Conservation (phyloP, 2,888 invertebrate species). For the Thyatira batis region DNA sequence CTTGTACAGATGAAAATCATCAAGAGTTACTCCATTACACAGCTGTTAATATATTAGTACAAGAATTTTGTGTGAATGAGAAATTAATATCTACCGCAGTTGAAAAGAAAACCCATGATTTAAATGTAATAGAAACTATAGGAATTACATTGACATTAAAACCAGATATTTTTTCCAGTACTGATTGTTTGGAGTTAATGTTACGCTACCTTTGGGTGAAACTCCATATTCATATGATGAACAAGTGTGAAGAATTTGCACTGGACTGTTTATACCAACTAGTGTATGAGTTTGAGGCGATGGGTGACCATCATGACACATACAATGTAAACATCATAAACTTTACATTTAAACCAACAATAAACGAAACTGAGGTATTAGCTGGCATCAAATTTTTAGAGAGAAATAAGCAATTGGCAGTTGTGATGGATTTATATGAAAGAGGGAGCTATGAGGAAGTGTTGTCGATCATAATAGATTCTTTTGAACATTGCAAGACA, state of each 20-base stretch:
- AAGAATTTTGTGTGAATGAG: constrained; percentile 69
- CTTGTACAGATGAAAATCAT: constrained; percentile 59
- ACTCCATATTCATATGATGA: constrained; percentile 65
- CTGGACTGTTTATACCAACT: constrained; percentile 72
- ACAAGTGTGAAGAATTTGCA: constrained; percentile 67
- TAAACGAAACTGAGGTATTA: constrained; percentile 61
- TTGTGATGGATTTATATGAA: constrained; percentile 86
- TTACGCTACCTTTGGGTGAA: constrained; percentile 72
- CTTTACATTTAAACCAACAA: constrained; percentile 64
- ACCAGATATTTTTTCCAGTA: constrained; percentile 60
- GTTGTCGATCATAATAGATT: constrained; percentile 85
- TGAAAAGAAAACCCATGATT: constrained; percentile 53
- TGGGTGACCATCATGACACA: constrained; percentile 62
- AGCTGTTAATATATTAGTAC: constrained; percentile 62
- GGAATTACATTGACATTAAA: constrained; percentile 60
- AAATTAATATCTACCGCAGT: constrained; percentile 49
- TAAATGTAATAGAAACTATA: constrained; percentile 63
- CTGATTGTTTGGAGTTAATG: constrained; percentile 60
- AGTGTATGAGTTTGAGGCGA: constrained; percentile 68
- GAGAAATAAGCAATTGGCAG: constrained; percentile 82
- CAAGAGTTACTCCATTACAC: constrained; percentile 61
- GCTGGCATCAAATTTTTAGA: constrained; percentile 68
- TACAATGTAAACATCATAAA: constrained; percentile 60
- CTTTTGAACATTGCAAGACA: constrained; percentile 82
- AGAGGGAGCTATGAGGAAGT: constrained; percentile 85